Evolutionary conservation across 2,888 invertebrate genomes (phyloP), one percentile per base, ranked within the genome.

Genomic region (Glaucopsyche alexis): DNA sequence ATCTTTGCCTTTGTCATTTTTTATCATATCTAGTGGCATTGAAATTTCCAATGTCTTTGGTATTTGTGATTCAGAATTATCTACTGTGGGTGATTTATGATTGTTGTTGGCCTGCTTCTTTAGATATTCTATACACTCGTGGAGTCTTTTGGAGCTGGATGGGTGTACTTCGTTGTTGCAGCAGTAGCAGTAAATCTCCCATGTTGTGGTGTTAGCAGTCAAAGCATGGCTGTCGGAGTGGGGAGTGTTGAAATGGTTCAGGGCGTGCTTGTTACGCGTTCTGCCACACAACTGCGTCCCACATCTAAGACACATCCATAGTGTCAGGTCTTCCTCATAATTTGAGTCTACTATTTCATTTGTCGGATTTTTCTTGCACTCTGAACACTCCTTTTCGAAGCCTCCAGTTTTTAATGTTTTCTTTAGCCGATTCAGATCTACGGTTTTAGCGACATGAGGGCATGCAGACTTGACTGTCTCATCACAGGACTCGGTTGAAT

Each of bases 281-380:
- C 95, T 93, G 2, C 96, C 96, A 85, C 98, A 98, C 38, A 95
- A 94, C 82, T 96, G 96, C 65, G 95, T 90, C 3, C 96, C 97
- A 86, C 98, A 98, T 77, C 95, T 95, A 75, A 98, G 89, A 82
- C 98, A 98, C 89, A 98, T 94, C 96, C 96, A 97, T 75, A 96
- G 85, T 4, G 93, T 83, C 76, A 91, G 80, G 81, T 93, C 90
- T 85, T 94, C 87, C 81, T 94, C 91, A 76, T 87, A 89, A 83
- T 94, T 85, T 75, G 87, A 85, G 86, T 94, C 86, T 75, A 85
- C 86, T 13, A 88, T 84, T 75, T 90, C 92, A 50, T 80, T 87
- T 75, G 89, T 82, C 72, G 87, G 81, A 71, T 80, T 85, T 87
- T 94, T 95, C 82, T 94, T 87, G 87, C 95, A 95, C 78, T 94